A percentile compares a stretch with the other conserved stretches of the same genome.
Conservation (phyloP, 2,113 vertebrate species). For the Hippocampus barbouri region DNA sequence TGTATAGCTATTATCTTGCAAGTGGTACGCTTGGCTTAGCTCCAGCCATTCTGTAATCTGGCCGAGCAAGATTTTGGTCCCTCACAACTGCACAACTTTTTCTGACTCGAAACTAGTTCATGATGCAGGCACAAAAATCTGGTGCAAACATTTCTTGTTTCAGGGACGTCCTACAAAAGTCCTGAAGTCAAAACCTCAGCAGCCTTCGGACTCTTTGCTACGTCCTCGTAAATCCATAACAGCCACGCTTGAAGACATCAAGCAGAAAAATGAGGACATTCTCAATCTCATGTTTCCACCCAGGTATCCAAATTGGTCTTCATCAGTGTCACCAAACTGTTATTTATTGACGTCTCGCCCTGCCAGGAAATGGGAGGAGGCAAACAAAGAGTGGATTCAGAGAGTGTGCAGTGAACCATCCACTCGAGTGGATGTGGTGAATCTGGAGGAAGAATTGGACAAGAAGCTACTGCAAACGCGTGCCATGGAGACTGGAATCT, state of each 20-base stretch:
- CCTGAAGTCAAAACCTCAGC: slow-evolving; percentile 43
- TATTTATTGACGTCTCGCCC: neutral
- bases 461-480: slow-evolving; percentile 80
- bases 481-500: slow-evolving; percentile 87
- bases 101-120: neutral
- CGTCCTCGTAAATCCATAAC: slow-evolving; percentile 73
- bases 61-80: too few species aligned
- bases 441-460: slow-evolving; percentile 83
- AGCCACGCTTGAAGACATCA: slow-evolving; percentile 51
- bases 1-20: too few species aligned
- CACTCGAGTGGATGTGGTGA: slow-evolving; percentile 83
- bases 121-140: too few species aligned
- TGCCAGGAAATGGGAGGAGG: slow-evolving; percentile 82
- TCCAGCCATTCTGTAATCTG: too few species aligned
- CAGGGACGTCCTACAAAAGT: slow-evolving; percentile 73
- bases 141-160: neutral
- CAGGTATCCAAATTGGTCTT: slow-evolving; percentile 67
- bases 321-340: neutral
- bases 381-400: slow-evolving; percentile 84
- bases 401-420: slow-evolving; percentile 84
- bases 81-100: neutral
- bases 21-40: too few species aligned
- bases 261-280: slow-evolving; percentile 78
- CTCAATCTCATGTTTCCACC: slow-evolving; percentile 86
- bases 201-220: slow-evolving; percentile 55